A percentile compares a stretch with the other conserved stretches of the same genome.
These are phyloP conservation scores for Sylvia borin DNA, from an alignment of 2,797 vertebrate genomes.

Conservation along the genomic window DNA sequence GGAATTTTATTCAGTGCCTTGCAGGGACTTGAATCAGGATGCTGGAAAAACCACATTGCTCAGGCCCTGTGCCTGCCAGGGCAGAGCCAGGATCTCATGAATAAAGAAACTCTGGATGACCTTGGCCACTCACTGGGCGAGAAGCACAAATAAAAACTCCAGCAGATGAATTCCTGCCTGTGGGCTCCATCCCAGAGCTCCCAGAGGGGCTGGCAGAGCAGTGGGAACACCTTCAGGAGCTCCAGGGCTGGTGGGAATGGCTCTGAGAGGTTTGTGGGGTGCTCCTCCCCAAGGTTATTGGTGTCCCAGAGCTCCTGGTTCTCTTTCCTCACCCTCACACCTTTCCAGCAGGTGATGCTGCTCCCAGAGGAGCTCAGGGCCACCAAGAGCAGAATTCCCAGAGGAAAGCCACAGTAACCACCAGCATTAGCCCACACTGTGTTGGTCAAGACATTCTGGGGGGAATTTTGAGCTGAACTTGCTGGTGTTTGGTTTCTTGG, in stretches of 20 bases:
- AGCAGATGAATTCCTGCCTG: neutral
- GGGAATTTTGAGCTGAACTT: neutral
- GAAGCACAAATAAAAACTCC: neutral
- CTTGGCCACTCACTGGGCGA: neutral
- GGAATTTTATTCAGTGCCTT: neutral
- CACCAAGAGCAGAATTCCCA: neutral
- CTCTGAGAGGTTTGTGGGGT: neutral
- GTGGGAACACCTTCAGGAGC: fast-evolving
- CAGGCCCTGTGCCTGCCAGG: neutral
- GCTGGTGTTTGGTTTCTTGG: neutral
- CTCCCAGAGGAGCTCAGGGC: neutral
- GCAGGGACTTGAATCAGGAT: neutral
- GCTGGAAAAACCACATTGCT: neutral
- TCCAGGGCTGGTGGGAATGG: neutral
- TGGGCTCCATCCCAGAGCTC: neutral
- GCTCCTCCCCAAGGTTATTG: fast-evolving
- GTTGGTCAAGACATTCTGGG: no score
- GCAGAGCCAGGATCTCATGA: neutral
- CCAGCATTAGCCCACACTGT: fast-evolving
- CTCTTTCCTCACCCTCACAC: neutral
- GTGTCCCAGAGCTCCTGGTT: neutral
- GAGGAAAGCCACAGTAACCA: neutral
- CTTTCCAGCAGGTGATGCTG: neutral
- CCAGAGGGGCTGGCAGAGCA: neutral
- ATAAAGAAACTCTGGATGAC: neutral